phyloP scores from a whole-genome alignment of 2,888 invertebrate genomes.

The Brachylomia viminalis region DNA sequence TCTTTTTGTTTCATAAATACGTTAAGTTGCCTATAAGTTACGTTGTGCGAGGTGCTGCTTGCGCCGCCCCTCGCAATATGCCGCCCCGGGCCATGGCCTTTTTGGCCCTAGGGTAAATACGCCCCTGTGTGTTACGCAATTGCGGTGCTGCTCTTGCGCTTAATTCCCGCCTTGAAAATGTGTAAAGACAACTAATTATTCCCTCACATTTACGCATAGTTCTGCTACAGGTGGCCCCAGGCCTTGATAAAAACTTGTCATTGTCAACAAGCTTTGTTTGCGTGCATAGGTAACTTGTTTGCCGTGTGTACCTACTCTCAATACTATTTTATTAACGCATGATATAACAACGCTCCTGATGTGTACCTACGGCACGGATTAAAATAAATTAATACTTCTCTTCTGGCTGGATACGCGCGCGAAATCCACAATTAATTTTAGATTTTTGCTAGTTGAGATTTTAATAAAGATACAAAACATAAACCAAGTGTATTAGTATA shows the following conservation, averaged over 20 bases:
- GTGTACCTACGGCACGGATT: background rate
- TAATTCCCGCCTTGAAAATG: background rate
- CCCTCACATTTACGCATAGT: background rate
- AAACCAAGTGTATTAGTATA: background rate
- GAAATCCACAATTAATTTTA: background rate
- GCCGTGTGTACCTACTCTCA: conserved; percentile 30
- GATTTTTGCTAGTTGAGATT: background rate
- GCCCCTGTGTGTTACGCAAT: background rate
- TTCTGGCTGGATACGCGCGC: background rate
- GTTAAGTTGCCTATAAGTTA: too few relatives aligned
- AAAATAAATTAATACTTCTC: background rate
- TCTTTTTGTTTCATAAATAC: too few relatives aligned
- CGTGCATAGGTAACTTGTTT: conserved; percentile 26
- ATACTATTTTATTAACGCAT: background rate
- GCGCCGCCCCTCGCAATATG: too few relatives aligned
- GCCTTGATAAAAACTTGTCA: conserved; percentile 34
- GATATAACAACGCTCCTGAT: background rate
- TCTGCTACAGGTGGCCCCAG: conserved; percentile 7
- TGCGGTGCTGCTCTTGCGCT: background rate
- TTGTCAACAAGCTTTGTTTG: too few relatives aligned
- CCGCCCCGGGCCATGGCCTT: too few relatives aligned
- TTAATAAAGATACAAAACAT: conserved; percentile 5
- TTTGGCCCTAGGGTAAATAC: too few relatives aligned
- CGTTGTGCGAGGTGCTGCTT: too few relatives aligned
- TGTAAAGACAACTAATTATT: background rate